Evolutionary conservation across 1,140 invertebrate genomes (phyloP), one percentile per base, ranked within the genome.

Genomic region (Alviniconcha marisindica): DNA sequence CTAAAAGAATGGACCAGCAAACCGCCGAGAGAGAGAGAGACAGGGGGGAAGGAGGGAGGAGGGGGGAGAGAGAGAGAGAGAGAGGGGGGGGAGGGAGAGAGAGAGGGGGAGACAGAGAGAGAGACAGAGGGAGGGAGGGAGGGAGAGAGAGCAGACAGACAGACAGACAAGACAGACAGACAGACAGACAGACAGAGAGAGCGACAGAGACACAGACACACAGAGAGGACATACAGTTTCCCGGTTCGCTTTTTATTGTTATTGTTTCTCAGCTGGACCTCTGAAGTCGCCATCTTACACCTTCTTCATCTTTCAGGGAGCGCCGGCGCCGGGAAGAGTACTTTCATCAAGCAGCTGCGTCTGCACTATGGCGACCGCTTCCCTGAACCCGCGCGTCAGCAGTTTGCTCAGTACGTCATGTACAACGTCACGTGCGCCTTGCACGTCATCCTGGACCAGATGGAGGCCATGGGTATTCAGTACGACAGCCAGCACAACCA

Each of bases 261-360:
- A n/a, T n/a, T n/a, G n/a, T n/a, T n/a, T n/a, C n/a, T n/a, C n/a
- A n/a, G n/a, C n/a, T n/a, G n/a, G n/a, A n/a, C n/a, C n/a, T n/a
- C n/a, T n/a, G n/a, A n/a, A n/a, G n/a, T n/a, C n/a, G n/a, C n/a
- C n/a, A n/a, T n/a, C n/a, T n/a, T n/a, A n/a, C n/a, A n/a, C n/a
- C n/a, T n/a, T 60, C 10, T 36, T 84, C 77, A 21, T 73, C 51
- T 48, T 83, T 24, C 60, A 92, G 91, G 91, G 60, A 86, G 87
- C 7, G 87, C 89, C 36, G 89, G 88, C 28, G 87, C 87, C 5
- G 91, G 91, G 0, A 92, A 92, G 77, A 92, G 90, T 78, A 92
- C 91, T 1, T 92, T 92, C 81, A 88, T 92, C 42, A 92, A 92
- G 77, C 91, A 91, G 74, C 74, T 92, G 15, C 86, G 90, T n/a